Conservation (phyloP, 2,888 invertebrate species). For the Eristalis tenax region DNA sequence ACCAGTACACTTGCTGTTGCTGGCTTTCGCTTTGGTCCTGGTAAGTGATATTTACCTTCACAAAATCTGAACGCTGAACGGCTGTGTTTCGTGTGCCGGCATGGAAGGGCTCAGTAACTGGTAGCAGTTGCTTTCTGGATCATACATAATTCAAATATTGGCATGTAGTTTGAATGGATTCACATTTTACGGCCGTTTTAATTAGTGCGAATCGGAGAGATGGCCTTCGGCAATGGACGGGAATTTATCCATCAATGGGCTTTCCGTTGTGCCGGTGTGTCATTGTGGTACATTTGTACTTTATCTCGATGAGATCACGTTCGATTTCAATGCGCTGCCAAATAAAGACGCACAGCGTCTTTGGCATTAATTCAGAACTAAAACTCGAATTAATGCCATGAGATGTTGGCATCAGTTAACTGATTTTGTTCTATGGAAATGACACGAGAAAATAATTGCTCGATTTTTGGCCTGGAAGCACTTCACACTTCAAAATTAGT, state of each 20-base stretch:
- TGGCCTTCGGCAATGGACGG: neutral
- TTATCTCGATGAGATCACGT: too few relatives aligned
- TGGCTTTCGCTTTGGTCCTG: neutral
- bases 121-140: neutral
- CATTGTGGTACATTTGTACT: too few relatives aligned
- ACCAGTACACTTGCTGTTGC: constrained; percentile 14
- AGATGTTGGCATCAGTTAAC: too few relatives aligned
- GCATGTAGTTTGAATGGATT: neutral
- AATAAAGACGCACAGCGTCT: too few relatives aligned
- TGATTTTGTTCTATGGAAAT: too few relatives aligned
- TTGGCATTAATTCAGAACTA: too few relatives aligned
- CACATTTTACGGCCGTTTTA: constrained; percentile 5
- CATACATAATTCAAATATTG: constrained; percentile 17
- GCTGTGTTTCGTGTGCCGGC: neutral
- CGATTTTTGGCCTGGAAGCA: too few relatives aligned
- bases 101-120: neutral
- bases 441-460: too few relatives aligned
- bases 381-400: too few relatives aligned
- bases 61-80: neutral
- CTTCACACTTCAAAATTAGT: too few relatives aligned
- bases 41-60: constrained; percentile 14
- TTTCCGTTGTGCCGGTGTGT: too few relatives aligned
- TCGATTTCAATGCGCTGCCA: too few relatives aligned
- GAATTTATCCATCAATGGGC: neutral
- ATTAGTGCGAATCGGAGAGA: constrained; percentile 10